Evolutionary conservation across 1,140 invertebrate genomes (phyloP).

Genomic region (Cardiocondyla obscurior): DNA sequence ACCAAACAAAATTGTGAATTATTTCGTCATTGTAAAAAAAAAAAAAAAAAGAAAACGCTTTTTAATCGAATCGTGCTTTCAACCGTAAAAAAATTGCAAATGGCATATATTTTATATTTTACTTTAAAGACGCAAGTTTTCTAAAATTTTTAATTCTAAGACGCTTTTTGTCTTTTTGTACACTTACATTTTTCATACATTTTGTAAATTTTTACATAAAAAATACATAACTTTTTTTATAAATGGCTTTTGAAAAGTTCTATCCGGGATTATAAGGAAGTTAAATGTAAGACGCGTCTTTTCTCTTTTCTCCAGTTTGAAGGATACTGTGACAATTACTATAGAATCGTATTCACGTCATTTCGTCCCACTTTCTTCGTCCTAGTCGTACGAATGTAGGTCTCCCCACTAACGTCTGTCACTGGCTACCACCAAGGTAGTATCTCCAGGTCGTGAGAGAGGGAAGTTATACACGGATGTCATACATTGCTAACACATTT

Average conservation of each 20-base stretch:
- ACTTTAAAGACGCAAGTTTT: not conserved
- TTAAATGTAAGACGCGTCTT: not conserved
- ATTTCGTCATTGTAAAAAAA: not conserved
- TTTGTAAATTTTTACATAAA: not conserved
- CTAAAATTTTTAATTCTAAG: not conserved
- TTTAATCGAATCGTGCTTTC: not conserved
- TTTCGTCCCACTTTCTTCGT: conserved; percentile 74
- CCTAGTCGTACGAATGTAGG: conserved; percentile 75
- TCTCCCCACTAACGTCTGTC: conserved; percentile 53
- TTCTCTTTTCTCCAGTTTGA: not conserved
- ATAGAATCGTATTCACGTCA: conserved; percentile 4
- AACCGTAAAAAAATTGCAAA: not conserved
- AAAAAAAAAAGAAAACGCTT: not conserved
- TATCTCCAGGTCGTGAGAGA: not conserved
- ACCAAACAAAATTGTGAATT: not conserved
- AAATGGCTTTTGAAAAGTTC: not conserved
- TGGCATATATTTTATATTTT: not conserved
- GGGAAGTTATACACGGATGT: not conserved
- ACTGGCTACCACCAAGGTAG: not conserved
- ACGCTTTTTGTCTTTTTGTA: not conserved
- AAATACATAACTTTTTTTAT: conserved; percentile 24
- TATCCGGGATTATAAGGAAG: not conserved
- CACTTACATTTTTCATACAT: not conserved
- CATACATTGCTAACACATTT: not conserved
- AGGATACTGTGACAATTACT: not conserved